Evolutionary conservation across 2,113 vertebrate genomes (phyloP).

Genomic region (Semnopithecus entellus): DNA sequence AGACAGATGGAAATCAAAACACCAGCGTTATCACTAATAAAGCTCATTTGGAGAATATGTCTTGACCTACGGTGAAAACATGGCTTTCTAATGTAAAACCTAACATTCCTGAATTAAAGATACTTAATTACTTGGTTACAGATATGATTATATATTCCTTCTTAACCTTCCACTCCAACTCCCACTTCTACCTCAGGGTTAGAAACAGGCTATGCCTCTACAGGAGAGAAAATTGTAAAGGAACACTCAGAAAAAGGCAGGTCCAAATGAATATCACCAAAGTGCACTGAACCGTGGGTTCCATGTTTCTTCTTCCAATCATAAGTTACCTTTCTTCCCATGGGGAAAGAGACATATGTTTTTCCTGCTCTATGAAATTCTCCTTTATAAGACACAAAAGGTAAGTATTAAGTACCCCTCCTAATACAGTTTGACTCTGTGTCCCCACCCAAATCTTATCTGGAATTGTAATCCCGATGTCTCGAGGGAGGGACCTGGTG

Average conservation of each 20-base stretch:
- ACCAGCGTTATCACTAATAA: background rate
- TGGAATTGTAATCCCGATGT: no score
- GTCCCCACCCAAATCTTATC: background rate
- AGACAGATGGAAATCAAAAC: background rate
- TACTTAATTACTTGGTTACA: background rate
- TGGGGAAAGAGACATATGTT: background rate
- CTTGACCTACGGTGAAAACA: background rate
- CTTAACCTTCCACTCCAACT: background rate
- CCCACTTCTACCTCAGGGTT: background rate
- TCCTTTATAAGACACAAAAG: background rate
- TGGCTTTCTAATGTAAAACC: background rate
- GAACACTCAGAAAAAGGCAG: background rate
- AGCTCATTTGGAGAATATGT: background rate
- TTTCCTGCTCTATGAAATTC: background rate
- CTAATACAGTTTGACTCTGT: no score
- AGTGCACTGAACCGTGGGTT: accelerated
- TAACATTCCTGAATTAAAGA: background rate
- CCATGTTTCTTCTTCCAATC: background rate
- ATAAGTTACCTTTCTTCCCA: background rate
- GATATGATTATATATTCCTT: background rate
- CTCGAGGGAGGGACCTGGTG: no score
- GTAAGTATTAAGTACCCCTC: background rate
- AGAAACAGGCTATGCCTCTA: background rate
- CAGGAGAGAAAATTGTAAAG: background rate
- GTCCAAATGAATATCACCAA: background rate